These are phyloP conservation scores for Muscina levida DNA, from an alignment of 2,888 invertebrate species.

Conservation along the genomic window DNA sequence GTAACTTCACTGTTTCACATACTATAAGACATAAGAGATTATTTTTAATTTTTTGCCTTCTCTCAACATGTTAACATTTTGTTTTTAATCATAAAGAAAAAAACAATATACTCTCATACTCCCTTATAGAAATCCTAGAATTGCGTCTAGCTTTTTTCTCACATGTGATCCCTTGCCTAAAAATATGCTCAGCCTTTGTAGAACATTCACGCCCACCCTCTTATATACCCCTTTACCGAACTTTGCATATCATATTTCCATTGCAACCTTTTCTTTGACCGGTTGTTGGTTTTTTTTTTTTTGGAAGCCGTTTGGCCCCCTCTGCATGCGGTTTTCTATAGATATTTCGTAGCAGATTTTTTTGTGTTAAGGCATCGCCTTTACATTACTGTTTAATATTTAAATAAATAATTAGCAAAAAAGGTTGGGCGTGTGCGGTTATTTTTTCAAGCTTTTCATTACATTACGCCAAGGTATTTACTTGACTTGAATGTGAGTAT, in stretches of 20 bases:
- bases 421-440: conserved; percentile 64
- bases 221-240: no score
- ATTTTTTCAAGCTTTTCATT: conserved; percentile 31
- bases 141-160: no score
- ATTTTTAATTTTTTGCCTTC: no score
- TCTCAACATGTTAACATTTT: no score
- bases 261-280: neutral
- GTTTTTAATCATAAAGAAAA: no score
- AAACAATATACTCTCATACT: no score
- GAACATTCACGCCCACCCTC: no score
- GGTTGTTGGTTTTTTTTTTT: conserved; percentile 15
- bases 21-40: no score
- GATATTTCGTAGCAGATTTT: neutral
- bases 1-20: no score
- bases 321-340: conserved; percentile 12
- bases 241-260: neutral
- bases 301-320: neutral
- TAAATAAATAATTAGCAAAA: conserved; percentile 79
- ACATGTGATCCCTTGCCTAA: no score
- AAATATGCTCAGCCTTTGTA: no score
- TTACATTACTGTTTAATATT: conserved; percentile 77
- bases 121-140: no score
- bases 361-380: conserved; percentile 1
- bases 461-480: conserved; percentile 21
- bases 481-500: neutral